phyloP scores from a whole-genome alignment of 2,888 invertebrate species.

The Gymnocheta viridis region DNA sequence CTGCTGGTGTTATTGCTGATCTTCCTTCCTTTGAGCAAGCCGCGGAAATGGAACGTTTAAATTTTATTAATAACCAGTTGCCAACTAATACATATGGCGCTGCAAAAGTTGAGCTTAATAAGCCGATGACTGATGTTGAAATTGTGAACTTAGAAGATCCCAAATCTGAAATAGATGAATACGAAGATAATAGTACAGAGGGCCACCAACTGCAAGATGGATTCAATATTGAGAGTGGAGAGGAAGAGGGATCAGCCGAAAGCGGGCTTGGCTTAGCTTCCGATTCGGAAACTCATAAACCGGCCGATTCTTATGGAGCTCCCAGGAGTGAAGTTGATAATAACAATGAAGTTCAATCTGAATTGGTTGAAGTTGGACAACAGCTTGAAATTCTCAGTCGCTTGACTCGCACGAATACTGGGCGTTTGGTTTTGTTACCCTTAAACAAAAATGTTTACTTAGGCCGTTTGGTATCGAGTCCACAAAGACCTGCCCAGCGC shows the following conservation, averaged over 20 bases:
- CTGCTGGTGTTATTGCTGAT: conserved; percentile 78
- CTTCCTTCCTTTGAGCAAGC: conserved; percentile 75
- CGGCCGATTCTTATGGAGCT: conserved; percentile 75
- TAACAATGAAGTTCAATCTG: conserved; percentile 72
- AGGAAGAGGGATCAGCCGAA: conserved; percentile 21
- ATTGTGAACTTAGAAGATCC: conserved; percentile 23
- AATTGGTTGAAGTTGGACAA: conserved; percentile 64
- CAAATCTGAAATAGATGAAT: conserved; percentile 1
- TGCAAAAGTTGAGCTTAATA: conserved; percentile 57
- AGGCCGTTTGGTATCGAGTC: conserved; percentile 48
- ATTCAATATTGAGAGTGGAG: conserved; percentile 30
- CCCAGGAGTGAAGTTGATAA: conserved; percentile 70
- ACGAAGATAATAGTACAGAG: neutral
- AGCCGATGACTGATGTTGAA: conserved; percentile 51
- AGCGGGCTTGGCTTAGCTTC: conserved; percentile 6
- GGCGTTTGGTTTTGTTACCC: conserved; percentile 77
- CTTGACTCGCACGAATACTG: conserved; percentile 70
- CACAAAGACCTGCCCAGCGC: conserved; percentile 19
- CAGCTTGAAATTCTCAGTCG: conserved; percentile 76
- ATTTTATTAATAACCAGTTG: conserved; percentile 26
- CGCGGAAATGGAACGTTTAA: conserved; percentile 66
- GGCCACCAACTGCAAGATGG: neutral
- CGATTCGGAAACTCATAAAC: conserved; percentile 52
- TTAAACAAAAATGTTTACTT: conserved; percentile 47
- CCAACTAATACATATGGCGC: conserved; percentile 76